phyloP scores from a whole-genome alignment of 1,140 invertebrate genomes.

The Metopolophium dirhodum region DNA sequence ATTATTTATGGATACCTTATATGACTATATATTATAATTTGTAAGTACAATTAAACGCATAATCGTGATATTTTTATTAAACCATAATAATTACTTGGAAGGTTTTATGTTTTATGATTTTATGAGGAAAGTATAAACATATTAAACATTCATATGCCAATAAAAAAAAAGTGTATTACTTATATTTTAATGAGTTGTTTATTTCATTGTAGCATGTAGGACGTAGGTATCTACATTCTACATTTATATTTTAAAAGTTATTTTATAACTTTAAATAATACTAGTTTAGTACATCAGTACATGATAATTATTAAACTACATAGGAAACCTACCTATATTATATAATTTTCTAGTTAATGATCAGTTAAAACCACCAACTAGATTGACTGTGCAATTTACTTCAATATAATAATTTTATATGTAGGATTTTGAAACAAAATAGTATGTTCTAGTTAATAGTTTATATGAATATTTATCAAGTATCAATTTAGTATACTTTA shows the following conservation, averaged over 20 bases:
- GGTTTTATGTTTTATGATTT: constrained; percentile 34
- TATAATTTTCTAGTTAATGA: neutral
- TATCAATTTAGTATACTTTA: no score
- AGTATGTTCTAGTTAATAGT: no score
- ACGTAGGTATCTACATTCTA: neutral
- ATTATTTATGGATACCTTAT: neutral
- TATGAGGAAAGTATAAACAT: neutral
- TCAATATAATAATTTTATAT: neutral
- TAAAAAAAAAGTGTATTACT: neutral
- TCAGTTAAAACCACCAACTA: neutral
- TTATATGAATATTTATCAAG: no score
- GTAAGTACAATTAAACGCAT: neutral
- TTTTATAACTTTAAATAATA: neutral
- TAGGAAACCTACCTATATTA: neutral
- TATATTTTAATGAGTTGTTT: constrained; percentile 21
- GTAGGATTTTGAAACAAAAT: neutral
- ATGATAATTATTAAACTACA: neutral
- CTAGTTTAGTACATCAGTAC: neutral
- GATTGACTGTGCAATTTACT: neutral
- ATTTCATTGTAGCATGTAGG: neutral
- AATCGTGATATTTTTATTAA: constrained; percentile 20
- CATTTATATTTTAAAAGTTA: neutral
- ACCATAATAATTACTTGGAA: constrained; percentile 6
- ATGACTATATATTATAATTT: neutral
- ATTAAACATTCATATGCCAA: neutral